Conservation (phyloP, 2,797 vertebrate species). For the Amblyraja radiata region DNA sequence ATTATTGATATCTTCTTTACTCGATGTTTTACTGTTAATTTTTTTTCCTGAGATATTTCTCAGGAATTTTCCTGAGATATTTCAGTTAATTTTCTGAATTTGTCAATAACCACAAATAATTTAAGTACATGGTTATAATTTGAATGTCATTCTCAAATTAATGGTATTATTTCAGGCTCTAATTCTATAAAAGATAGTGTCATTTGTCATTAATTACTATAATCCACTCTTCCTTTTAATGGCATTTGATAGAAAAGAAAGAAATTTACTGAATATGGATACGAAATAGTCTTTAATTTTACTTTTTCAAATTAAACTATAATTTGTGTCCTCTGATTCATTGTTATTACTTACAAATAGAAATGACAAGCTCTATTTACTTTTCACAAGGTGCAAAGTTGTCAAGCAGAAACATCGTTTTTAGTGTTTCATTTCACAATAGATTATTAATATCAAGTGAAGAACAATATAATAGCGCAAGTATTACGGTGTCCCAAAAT, state of each 20-base stretch:
- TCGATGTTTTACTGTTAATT: not conserved
- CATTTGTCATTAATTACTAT: conserved; percentile 33
- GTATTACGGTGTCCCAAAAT: too few relatives aligned
- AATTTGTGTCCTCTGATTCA: conserved; percentile 9
- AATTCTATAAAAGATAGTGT: conserved; percentile 5
- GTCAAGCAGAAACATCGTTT: not conserved
- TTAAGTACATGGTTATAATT: not conserved
- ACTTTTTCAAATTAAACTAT: conserved; percentile 8
- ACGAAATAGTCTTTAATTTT: conserved; percentile 2
- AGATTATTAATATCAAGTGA: not conserved
- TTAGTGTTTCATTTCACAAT: not conserved
- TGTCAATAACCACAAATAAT: not conserved
- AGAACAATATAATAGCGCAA: not conserved
- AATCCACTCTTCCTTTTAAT: conserved; percentile 9
- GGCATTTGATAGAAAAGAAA: conserved; percentile 10
- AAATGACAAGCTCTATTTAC: conserved; percentile 34
- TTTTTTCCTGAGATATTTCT: conserved; percentile 16
- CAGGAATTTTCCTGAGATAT: conserved; percentile 10
- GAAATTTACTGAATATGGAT: not conserved
- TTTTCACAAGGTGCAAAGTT: not conserved
- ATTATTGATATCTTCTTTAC: not conserved
- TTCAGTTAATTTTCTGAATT: not conserved
- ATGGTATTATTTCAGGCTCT: not conserved
- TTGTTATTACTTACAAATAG: conserved; percentile 21
- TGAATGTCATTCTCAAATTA: conserved; percentile 32